Conservation (phyloP, 2,888 invertebrate genomes). For the Tachina lurida region DNA sequence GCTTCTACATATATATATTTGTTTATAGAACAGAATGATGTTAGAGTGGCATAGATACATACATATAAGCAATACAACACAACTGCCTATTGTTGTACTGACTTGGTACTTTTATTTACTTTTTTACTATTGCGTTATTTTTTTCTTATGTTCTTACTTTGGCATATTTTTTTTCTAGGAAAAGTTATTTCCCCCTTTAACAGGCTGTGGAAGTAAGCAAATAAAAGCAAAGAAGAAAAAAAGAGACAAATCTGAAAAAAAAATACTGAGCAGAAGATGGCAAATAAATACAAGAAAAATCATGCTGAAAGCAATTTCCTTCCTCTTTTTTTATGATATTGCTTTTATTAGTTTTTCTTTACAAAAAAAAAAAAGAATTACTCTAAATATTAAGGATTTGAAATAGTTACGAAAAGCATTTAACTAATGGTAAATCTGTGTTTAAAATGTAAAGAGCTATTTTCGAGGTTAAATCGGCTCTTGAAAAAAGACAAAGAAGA, state of each 20-base stretch:
- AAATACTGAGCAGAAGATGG: slow-evolving; percentile 23
- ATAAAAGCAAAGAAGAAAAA: not conserved
- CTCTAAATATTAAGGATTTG: not conserved
- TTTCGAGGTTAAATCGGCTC: too few relatives aligned
- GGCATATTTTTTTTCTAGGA: not conserved
- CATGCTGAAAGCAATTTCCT: slow-evolving; percentile 63
- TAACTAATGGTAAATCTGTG: not conserved
- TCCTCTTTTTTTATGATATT: slow-evolving; percentile 11
- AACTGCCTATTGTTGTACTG: slow-evolving; percentile 55
- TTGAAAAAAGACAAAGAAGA: too few relatives aligned
- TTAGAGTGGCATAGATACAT: slow-evolving; percentile 24
- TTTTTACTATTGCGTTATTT: slow-evolving; percentile 23
- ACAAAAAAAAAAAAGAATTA: not conserved
- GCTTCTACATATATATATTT: slow-evolving; percentile 10
- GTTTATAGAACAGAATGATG: slow-evolving; percentile 28
- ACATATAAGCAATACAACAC: not conserved
- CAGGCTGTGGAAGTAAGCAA: slow-evolving; percentile 5
- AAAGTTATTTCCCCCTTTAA: slow-evolving; percentile 18
- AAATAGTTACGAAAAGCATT: not conserved
- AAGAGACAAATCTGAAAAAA: slow-evolving; percentile 21
- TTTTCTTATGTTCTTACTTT: slow-evolving; percentile 42
- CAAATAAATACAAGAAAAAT: slow-evolving; percentile 20
- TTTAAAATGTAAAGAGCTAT: too few relatives aligned
- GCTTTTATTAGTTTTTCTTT: not conserved
- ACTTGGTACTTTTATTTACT: slow-evolving; percentile 62